Evolutionary conservation across 2,797 vertebrate species (phyloP).

Genomic region (Sus cebifrons): DNA sequence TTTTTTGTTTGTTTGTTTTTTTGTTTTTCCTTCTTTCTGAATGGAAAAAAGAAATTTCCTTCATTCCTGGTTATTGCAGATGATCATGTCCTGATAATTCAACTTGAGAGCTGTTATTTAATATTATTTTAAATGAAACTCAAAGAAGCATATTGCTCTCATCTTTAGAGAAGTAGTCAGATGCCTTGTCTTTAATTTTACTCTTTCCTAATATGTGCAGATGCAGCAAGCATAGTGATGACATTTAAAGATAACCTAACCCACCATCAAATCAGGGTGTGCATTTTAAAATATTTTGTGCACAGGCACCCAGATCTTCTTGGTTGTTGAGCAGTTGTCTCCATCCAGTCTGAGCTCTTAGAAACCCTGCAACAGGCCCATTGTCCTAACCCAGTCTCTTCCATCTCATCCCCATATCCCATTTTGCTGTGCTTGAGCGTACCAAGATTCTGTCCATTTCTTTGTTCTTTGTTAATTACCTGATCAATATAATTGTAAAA

Average conservation of each 20-base stretch:
- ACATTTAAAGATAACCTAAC: not conserved
- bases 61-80: constrained; percentile 61
- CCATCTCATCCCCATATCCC: not conserved
- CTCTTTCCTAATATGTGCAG: not conserved
- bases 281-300: not conserved
- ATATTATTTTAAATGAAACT: constrained; percentile 70
- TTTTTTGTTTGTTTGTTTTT: no score
- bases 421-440: not conserved
- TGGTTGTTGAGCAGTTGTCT: not conserved
- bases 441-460: not conserved
- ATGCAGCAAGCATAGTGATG: not conserved
- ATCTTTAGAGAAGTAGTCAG: constrained; percentile 38
- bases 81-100: constrained; percentile 70
- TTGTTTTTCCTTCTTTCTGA: not conserved
- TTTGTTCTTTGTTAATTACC: constrained; percentile 5
- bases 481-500: not conserved
- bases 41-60: constrained; percentile 75
- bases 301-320: not conserved
- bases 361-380: not conserved
- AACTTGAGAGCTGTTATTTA: constrained; percentile 5
- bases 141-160: constrained; percentile 22
- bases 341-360: not conserved
- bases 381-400: not conserved
- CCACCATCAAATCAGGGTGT: not conserved
- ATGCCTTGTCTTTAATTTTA: constrained; percentile 20